Conservation (phyloP, 2,113 vertebrate genomes). For the Callithrix jacchus region DNA sequence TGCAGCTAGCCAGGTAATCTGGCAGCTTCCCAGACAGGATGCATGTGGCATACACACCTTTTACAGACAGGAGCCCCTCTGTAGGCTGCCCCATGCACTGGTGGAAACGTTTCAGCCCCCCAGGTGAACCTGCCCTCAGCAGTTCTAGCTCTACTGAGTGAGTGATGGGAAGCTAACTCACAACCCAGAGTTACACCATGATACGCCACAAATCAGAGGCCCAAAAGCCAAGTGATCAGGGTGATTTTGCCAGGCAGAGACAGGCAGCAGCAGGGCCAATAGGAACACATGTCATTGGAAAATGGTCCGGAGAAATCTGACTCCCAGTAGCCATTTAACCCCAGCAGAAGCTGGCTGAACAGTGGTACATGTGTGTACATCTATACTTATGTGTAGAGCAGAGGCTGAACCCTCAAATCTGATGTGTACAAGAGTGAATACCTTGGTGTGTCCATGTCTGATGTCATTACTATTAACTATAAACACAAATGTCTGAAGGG, state of each 20-base stretch:
- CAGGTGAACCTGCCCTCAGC: not conserved
- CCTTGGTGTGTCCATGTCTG: not conserved
- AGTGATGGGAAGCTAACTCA: not conserved
- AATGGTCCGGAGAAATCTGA: not conserved
- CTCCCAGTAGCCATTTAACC: not conserved
- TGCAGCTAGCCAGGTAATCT: not conserved
- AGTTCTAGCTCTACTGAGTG: not conserved
- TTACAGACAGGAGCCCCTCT: not conserved
- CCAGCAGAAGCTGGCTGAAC: not conserved
- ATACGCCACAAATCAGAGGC: not conserved
- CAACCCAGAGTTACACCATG: not conserved
- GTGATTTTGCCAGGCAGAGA: not conserved
- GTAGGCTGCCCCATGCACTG: not conserved
- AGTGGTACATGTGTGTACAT: not conserved
- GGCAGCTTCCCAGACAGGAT: not conserved
- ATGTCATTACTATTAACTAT: not conserved
- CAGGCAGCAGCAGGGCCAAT: not conserved
- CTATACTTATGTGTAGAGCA: not conserved
- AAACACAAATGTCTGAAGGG: not conserved
- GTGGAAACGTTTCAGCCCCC: not conserved
- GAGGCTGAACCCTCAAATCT: not conserved
- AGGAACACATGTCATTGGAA: not conserved
- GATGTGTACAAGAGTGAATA: not conserved
- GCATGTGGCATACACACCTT: not conserved
- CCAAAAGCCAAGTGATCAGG: not conserved